Base-by-base conservation (phyloP, 2,888 invertebrate species). In the Cephalotes varians region DNA sequence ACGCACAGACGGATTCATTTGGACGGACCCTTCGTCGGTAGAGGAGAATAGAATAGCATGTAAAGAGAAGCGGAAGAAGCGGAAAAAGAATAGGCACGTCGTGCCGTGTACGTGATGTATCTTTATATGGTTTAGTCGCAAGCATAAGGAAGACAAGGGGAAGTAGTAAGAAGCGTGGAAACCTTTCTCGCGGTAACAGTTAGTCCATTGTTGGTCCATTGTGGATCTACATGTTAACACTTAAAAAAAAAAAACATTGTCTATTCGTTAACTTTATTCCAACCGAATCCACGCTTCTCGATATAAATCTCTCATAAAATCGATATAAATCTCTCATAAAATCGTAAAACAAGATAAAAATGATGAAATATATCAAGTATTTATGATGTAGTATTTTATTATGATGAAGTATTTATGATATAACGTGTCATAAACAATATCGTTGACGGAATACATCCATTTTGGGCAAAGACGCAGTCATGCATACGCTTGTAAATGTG, bases 121-220 rank as follows among this genome's bases (percentile, higher is more conserved):
- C 77, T 51, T 67, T 64, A 81, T 72, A 71, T 62, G 67, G 40
- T 77, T 65, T 69, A 82, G 58, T 74, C 58, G 60, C 71, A 25
- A 28, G 72, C 69, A 34, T 2, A n/a, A 64, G 72, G 69, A 82
- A 84, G 74, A 60, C 76, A 56, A 47, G 60, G 79, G 81, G 76
- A 86, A 82, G 85, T 69, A 83, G 64, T 81, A 74, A 86, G 88
- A 85, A 90, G 84, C 90, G 88, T 90, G 88, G 87, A 88, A 90
- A 88, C 82, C 84, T 86, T 85, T 76, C 58, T 79, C 65, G 64
- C 51, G 71, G 82, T 85, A 90, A 90, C 90, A 90, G 90, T 90
- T 90, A 90, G 74, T 34, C 83, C 65, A 90, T 90, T 90, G 90
- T 90, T 84, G 79, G 81, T n/a, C n/a, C 83, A 47, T 44, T 81